Base-by-base conservation (phyloP, 1,140 invertebrate species). In the Lutraria rhynchaena region DNA sequence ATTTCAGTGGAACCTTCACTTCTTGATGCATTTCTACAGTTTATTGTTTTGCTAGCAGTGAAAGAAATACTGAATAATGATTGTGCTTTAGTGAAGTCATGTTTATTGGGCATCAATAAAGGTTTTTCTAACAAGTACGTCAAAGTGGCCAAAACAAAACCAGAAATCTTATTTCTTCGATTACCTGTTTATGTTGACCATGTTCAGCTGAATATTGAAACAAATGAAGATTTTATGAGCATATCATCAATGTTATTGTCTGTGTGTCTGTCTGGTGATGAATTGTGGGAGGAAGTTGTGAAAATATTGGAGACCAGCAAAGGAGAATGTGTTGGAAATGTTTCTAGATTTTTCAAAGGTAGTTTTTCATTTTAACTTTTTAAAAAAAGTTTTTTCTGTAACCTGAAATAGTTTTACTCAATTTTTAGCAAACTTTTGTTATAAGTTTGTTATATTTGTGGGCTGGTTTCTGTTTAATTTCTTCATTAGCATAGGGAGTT, bases 311-410 rank as follows among this genome's bases (percentile, higher is more conserved):
- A 67, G 3, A 31, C 19, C 0, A 46, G 41, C 22, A 5, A 49
- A 7, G 31, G 7, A 3, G 13, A 11, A 9, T 24, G 19, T 1
- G 19, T 46, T 27, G 31, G 13, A 29, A 9, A 13, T 49, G 41
- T 67, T 29, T 19, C 63, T 27, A 37, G 33, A 31, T 67, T 67
- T 24, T 49, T 29, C 5, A 31, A 3, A 22, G 63, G 63, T 67
- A 29, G 5, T 37, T 67, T 31, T 0, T 46, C 19, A 57, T 3
- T 24, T 29, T 27, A 27, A 5, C 9, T 13, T 60, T 15, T 27
- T 3, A 15, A 27, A 11, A 60, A 11, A 29, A 27, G 27, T 3
- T 13, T 13, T 33, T 31, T 29, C 11, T 29, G 27, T 60, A 13
- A 27, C 11, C 3, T 29, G 57, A 19, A 5, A 29, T 9, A 27